phyloP scores from a whole-genome alignment of 2,797 vertebrate genomes.

The Pipistrellus kuhlii region DNA sequence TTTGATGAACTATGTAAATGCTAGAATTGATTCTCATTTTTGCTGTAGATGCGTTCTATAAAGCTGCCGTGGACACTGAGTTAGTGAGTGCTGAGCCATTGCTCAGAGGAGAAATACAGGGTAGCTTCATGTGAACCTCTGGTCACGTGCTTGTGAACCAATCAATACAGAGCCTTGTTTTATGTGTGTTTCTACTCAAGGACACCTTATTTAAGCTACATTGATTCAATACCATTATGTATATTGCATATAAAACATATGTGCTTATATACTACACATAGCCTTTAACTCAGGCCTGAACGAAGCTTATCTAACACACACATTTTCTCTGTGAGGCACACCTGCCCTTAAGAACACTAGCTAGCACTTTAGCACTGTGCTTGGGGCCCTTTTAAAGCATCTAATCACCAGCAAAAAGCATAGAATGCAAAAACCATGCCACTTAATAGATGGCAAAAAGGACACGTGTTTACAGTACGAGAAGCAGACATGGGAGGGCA shows the following conservation, averaged over 20 bases:
- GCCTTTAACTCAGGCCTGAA: not conserved
- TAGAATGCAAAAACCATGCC: not conserved
- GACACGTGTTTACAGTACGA: not conserved
- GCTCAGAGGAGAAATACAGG: not conserved
- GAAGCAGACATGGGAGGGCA: not conserved
- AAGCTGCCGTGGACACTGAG: not conserved
- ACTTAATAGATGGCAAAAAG: not conserved
- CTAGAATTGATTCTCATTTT: not conserved
- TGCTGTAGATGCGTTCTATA: not conserved
- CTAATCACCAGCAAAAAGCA: not conserved
- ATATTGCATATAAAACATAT: not conserved
- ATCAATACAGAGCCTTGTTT: not conserved
- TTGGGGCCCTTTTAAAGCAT: not conserved
- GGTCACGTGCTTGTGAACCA: not conserved
- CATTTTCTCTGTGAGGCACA: not conserved
- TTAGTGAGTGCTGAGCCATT: not conserved
- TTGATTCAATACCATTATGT: not conserved
- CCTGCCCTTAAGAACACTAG: not conserved
- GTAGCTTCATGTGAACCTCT: not conserved
- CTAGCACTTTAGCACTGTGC: not conserved
- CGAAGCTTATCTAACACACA: not conserved
- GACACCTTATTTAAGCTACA: not conserved
- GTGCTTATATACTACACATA: not conserved
- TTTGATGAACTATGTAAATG: not conserved
- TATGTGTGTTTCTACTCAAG: not conserved